Percentiles rank a stretch among this genome's conserved stretches.
Conservation (phyloP, 2,797 vertebrate genomes). For the Notolabrus celidotus region DNA sequence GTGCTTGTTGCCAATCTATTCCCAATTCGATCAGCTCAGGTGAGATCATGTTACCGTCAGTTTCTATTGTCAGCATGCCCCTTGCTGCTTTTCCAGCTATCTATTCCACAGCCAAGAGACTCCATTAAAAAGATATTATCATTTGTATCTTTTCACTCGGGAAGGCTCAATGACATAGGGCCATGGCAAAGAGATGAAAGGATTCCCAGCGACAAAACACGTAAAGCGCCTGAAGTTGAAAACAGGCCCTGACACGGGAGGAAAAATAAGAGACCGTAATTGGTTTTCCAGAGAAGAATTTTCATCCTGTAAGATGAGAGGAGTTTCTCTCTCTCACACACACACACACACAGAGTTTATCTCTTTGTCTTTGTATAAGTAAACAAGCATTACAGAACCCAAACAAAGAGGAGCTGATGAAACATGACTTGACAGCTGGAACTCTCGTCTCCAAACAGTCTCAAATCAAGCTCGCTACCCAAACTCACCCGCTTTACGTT, state of each 20-base stretch:
- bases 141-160: conserved; percentile 26
- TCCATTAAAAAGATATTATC: conserved; percentile 38
- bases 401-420: conserved; percentile 61
- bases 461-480: conserved; percentile 42
- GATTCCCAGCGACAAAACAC: conserved; percentile 21
- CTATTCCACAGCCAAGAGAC: conserved; percentile 31
- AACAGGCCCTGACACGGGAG: conserved; percentile 22
- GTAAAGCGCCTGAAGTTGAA: conserved; percentile 1
- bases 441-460: conserved; percentile 59
- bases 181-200: conserved; percentile 29
- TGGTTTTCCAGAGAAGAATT: conserved; percentile 30
- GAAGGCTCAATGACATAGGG: conserved; percentile 20
- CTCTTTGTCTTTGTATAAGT: conserved; percentile 48
- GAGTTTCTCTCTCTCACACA: conserved; percentile 6
- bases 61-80: conserved; percentile 55
- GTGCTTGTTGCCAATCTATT: conserved; percentile 69
- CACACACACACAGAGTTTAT: conserved; percentile 1
- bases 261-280: conserved; percentile 25
- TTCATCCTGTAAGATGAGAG: conserved; percentile 14
- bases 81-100: conserved; percentile 34
- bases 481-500: conserved; percentile 42
- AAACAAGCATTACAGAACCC: conserved; percentile 61
- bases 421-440: conserved; percentile 64
- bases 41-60: conserved; percentile 61
- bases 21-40: conserved; percentile 55